Evolutionary conservation across 2,888 invertebrate genomes (phyloP).

Genomic region (Tetragonula carbonaria): DNA sequence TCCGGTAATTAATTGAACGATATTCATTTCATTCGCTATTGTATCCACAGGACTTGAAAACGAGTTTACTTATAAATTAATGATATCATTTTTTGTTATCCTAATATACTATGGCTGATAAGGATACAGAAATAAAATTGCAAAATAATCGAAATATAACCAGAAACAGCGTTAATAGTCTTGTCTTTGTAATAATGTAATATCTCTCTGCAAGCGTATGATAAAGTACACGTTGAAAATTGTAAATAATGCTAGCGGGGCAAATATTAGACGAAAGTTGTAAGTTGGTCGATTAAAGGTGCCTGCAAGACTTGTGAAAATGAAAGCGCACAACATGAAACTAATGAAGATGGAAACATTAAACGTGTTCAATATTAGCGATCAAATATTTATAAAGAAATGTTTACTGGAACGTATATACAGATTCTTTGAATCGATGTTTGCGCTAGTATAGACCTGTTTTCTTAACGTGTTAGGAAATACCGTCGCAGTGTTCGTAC

Average conservation of each 20-base stretch:
- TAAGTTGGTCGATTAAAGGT: conserved; percentile 9
- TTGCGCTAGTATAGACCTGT: conserved; percentile 25
- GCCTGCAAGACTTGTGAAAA: conserved; percentile 11
- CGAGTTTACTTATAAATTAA: too few relatives aligned
- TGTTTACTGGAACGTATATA: conserved; percentile 34
- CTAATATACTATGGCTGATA: too few relatives aligned
- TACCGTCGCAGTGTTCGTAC: neutral
- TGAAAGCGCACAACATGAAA: conserved; percentile 12
- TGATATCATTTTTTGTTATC: too few relatives aligned
- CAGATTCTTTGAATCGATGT: conserved; percentile 31
- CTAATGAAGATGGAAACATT: conserved; percentile 30
- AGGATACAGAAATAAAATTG: neutral
- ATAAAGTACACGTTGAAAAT: neutral
- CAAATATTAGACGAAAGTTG: conserved; percentile 1
- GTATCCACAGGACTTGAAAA: too few relatives aligned
- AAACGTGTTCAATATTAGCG: conserved; percentile 33
- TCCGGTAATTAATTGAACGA: too few relatives aligned
- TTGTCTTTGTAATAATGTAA: neutral
- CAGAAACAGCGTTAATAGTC: neutral
- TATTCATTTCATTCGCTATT: too few relatives aligned
- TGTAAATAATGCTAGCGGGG: neutral
- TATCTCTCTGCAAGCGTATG: neutral
- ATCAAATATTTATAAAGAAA: conserved; percentile 43
- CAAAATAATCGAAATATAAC: neutral
- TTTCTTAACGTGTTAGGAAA: conserved; percentile 33